phyloP scores from a whole-genome alignment of 2,113 vertebrate genomes.

The Rhinopomastus cyanomelas region DNA sequence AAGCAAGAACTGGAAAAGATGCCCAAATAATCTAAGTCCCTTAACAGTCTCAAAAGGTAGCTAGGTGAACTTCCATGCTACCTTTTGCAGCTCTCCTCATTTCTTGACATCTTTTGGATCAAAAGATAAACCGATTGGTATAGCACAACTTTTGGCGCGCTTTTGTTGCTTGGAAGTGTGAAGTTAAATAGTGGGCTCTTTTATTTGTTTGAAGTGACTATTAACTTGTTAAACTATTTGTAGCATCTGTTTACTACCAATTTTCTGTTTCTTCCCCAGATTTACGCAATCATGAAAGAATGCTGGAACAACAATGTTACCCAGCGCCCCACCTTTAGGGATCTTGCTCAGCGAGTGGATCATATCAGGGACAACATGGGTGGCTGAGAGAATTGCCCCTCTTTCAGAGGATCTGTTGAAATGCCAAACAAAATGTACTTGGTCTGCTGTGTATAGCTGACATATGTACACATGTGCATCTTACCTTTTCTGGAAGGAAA shows the following conservation, averaged over 20 bases:
- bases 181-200: neutral
- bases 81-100: neutral
- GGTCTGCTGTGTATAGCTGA: slow-evolving; percentile 41
- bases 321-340: slow-evolving; percentile 85
- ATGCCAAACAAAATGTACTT: slow-evolving; percentile 44
- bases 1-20: neutral
- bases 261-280: slow-evolving; percentile 73
- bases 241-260: neutral
- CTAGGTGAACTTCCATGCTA: neutral
- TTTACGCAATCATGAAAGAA: slow-evolving; percentile 87
- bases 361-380: slow-evolving; percentile 79
- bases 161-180: neutral
- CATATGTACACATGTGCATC: neutral
- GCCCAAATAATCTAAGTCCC: neutral
- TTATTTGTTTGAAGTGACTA: neutral
- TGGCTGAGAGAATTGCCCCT: slow-evolving; percentile 68
- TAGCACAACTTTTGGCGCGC: neutral
- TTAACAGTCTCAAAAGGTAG: neutral
- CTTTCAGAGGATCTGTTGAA: slow-evolving; percentile 28
- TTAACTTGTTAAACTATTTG: neutral
- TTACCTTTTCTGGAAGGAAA: slow-evolving; percentile 35
- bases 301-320: slow-evolving; percentile 87
- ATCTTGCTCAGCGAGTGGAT: slow-evolving; percentile 84
- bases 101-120: neutral
- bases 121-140: neutral